Evolutionary conservation across 2,797 vertebrate species (phyloP).

Genomic region (Hozukius guyotensis): DNA sequence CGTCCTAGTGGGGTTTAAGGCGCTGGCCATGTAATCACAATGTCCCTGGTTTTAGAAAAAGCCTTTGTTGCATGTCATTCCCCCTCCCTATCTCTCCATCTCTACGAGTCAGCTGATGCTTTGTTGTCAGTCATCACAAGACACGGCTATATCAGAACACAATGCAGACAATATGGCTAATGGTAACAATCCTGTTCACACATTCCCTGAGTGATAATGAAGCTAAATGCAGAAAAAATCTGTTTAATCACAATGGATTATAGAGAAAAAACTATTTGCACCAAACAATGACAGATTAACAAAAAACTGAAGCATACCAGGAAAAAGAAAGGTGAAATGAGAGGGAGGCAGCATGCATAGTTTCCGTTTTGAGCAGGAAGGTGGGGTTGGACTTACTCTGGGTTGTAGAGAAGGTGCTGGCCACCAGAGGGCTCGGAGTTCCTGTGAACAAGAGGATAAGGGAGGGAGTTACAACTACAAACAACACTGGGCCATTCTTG

Average conservation of each 20-base stretch:
- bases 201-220: conserved; percentile 7
- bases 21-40: neutral
- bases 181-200: conserved; percentile 6
- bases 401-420: conserved; percentile 87
- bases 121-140: neutral
- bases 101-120: neutral
- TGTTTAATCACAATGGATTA: conserved; percentile 15
- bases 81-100: neutral
- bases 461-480: conserved; percentile 27
- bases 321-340: conserved; percentile 43
- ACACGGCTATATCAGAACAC: conserved; percentile 3
- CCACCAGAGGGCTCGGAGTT: conserved; percentile 90
- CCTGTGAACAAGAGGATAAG: conserved; percentile 83
- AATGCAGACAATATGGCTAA: conserved; percentile 3
- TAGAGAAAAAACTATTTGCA: conserved; percentile 13
- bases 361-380: conserved; percentile 40
- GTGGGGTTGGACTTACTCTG: conserved; percentile 87
- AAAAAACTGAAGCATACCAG: conserved; percentile 16
- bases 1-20: neutral
- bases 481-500: neutral
- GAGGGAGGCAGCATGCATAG: conserved; percentile 27
- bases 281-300: conserved; percentile 29
- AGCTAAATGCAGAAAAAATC: conserved; percentile 37
- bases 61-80: neutral
- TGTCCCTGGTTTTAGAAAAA: neutral